Percentiles rank a stretch among this genome's conserved stretches.
Conservation (phyloP, 2,888 invertebrate species). For the Nysson spinosus region DNA sequence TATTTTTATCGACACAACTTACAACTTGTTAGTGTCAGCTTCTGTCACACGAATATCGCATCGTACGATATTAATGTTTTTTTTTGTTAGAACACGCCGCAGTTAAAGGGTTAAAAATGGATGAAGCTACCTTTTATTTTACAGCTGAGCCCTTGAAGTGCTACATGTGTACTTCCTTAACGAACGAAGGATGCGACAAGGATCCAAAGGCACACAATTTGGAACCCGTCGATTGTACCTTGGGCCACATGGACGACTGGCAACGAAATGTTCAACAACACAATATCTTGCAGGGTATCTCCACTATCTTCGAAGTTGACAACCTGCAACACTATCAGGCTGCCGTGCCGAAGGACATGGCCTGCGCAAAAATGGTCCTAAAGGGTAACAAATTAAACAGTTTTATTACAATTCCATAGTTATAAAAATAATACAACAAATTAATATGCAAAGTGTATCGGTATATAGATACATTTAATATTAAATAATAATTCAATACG, state of each 20-base stretch:
- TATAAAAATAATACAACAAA: no score
- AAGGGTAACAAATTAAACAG: constrained; percentile 49
- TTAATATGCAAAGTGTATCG: no score
- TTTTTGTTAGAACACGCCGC: no score
- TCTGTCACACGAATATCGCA: no score
- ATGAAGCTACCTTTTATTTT: no score
- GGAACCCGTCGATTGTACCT: constrained; percentile 58
- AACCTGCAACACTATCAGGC: constrained; percentile 33
- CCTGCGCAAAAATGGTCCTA: constrained; percentile 65
- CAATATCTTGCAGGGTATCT: constrained; percentile 34
- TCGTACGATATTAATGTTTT: no score
- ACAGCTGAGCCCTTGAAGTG: constrained; percentile 66
- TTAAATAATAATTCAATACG: no score
- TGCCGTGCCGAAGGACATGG: constrained; percentile 28
- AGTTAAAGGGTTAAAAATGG: no score
- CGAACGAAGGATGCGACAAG: constrained; percentile 56
- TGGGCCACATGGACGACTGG: constrained; percentile 47
- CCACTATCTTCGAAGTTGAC: constrained; percentile 61
- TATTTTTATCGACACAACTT: no score
- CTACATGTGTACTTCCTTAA: constrained; percentile 64
- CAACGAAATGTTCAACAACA: constrained; percentile 41
- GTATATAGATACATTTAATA: no score
- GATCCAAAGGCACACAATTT: constrained; percentile 43
- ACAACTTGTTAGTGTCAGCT: no score
- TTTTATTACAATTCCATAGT: background rate